These are phyloP conservation scores for Anagyrus pseudococci DNA, from an alignment of 2,888 invertebrate species.

Conservation along the genomic window DNA sequence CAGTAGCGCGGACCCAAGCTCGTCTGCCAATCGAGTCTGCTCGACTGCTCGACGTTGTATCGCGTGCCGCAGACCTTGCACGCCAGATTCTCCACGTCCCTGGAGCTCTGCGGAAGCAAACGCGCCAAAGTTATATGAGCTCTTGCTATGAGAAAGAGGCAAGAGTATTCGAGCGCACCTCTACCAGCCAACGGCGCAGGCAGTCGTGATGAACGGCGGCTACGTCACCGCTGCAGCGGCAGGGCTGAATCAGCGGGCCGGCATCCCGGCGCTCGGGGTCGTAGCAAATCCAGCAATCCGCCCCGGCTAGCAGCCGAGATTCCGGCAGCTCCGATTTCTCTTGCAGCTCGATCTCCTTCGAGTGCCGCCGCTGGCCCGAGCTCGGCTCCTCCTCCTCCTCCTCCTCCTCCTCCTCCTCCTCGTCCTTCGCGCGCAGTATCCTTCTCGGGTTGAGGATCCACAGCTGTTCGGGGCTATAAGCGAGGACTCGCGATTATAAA, in stretches of 20 bases:
- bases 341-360: constrained; percentile 56
- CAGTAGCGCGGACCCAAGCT: constrained; percentile 85
- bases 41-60: constrained; percentile 80
- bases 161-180: constrained; percentile 64
- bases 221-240: constrained; percentile 91
- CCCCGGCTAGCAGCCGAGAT: constrained; percentile 57
- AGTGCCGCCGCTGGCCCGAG: too few relatives aligned
- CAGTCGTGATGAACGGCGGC: constrained; percentile 92
- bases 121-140: not conserved
- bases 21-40: constrained; percentile 81
- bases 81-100: constrained; percentile 72
- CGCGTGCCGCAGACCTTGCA: constrained; percentile 88
- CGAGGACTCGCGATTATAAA: not conserved
- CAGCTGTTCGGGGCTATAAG: constrained; percentile 77
- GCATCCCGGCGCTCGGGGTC: constrained; percentile 79
- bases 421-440: constrained; percentile 72
- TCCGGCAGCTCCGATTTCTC: constrained; percentile 51
- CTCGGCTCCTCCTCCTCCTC: constrained; percentile 59
- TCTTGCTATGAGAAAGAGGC: not conserved
- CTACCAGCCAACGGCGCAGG: constrained; percentile 86
- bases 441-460: constrained; percentile 94
- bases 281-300: constrained; percentile 95
- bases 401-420: constrained; percentile 57
- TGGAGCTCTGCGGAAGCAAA: constrained; percentile 67
- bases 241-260: constrained; percentile 84